A percentile compares a stretch with the other conserved stretches of the same genome.
Evolutionary conservation across 2,888 invertebrate species (phyloP).

Genomic region (Apamea epomidion): DNA sequence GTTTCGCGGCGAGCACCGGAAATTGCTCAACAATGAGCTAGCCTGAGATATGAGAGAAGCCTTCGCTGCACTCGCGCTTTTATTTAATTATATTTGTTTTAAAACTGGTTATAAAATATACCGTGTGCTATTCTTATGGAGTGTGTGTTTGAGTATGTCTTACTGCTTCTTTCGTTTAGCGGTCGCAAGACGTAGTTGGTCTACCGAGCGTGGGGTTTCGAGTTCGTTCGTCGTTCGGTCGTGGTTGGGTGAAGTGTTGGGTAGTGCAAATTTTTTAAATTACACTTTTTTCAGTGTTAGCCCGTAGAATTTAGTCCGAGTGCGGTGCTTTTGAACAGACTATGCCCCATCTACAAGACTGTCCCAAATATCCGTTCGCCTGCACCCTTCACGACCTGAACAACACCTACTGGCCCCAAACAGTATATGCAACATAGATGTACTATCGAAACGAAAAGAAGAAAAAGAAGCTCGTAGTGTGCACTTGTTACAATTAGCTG

Average conservation of each 20-base stretch:
- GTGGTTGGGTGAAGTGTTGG: not conserved
- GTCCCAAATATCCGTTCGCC: not conserved
- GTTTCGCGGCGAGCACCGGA: constrained; percentile 52
- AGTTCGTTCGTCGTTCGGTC: not conserved
- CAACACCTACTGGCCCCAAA: not conserved
- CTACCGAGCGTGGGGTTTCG: not conserved
- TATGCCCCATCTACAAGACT: not conserved
- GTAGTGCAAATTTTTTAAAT: not conserved
- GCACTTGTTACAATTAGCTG: no score
- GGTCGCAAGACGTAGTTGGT: not conserved
- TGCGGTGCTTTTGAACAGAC: not conserved
- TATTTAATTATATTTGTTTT: constrained; percentile 34
- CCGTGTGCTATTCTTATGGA: not conserved
- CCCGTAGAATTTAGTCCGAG: no score
- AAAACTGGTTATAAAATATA: constrained; percentile 21
- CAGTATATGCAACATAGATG: not conserved
- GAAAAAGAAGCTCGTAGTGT: not conserved
- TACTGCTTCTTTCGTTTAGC: no score
- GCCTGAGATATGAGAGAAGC: constrained; percentile 44
- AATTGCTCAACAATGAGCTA: constrained; percentile 62
- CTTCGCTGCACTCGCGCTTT: constrained; percentile 23
- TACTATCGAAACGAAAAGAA: not conserved
- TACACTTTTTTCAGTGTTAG: not conserved
- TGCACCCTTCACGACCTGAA: not conserved
- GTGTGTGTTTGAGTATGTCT: not conserved